These are phyloP conservation scores for Aeoliscus strigatus DNA, from an alignment of 2,797 vertebrate species.

Conservation along the genomic window DNA sequence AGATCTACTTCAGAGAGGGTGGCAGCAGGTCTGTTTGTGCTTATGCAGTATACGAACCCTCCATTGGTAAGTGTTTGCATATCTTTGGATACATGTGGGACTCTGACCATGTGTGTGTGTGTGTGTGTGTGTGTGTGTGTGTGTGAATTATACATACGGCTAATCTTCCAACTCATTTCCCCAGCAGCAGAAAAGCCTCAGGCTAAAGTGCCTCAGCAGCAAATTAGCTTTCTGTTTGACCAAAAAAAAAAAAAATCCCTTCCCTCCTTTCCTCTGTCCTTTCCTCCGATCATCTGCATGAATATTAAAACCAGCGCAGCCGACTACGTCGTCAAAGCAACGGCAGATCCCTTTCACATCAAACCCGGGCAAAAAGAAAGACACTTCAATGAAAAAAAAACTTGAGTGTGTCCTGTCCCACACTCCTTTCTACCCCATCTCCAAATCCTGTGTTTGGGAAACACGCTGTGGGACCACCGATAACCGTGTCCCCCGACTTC, in stretches of 20 bases:
- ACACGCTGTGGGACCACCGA: constrained; percentile 55
- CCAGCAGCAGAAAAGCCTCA: constrained; percentile 66
- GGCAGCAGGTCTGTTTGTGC: constrained; percentile 28
- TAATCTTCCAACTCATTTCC: constrained; percentile 75
- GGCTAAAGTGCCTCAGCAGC: constrained; percentile 68
- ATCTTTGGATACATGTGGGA: constrained; percentile 4
- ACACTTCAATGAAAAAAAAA: constrained; percentile 55
- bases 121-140: constrained; percentile 20
- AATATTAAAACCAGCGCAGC: constrained; percentile 70
- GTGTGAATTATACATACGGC: constrained; percentile 72
- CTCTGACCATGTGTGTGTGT: constrained; percentile 8
- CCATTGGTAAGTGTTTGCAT: constrained; percentile 16
- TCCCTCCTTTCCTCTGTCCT: constrained; percentile 51
- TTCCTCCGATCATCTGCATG: constrained; percentile 61
- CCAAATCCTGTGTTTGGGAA: constrained; percentile 54
- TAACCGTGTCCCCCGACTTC: constrained; percentile 39
- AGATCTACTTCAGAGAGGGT: constrained; percentile 26
- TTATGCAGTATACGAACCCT: constrained; percentile 21
- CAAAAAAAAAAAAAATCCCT: constrained; percentile 67
- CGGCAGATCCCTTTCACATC: constrained; percentile 58
- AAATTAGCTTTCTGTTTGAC: constrained; percentile 78
- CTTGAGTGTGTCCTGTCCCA: constrained; percentile 54
- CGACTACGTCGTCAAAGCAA: constrained; percentile 65
- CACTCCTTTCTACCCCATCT: constrained; percentile 44
- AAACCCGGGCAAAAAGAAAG: constrained; percentile 55